Percentiles rank a stretch among this genome's conserved stretches.
These are phyloP conservation scores for Ophion costatus DNA, from an alignment of 2,888 invertebrate species.

Conservation along the genomic window DNA sequence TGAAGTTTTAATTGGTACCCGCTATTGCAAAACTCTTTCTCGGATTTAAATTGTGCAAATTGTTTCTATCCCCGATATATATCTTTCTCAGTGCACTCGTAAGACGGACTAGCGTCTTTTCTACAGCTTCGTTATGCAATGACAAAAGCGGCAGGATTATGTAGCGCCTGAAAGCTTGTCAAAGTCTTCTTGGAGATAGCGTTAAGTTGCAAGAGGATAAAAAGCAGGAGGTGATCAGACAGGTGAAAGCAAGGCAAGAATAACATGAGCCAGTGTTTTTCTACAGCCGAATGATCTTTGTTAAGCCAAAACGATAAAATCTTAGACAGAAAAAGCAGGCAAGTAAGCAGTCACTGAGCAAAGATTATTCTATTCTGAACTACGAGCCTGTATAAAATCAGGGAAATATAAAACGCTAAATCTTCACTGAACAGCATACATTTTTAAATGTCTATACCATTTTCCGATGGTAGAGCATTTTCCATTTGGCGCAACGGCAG, in stretches of 20 bases:
- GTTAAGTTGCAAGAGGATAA: background rate
- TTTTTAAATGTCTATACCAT: no score
- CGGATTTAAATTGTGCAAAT: constrained; percentile 36
- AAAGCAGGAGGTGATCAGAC: background rate
- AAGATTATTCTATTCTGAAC: no score
- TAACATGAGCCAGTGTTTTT: background rate
- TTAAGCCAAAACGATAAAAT: no score
- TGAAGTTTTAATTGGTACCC: constrained; percentile 54
- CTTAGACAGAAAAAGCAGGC: no score
- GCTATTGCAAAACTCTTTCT: constrained; percentile 31
- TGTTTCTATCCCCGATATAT: constrained; percentile 18
- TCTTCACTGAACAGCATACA: no score
- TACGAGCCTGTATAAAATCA: no score
- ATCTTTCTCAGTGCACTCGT: background rate
- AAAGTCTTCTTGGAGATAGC: background rate
- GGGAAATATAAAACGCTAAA: no score
- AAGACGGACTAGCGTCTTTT: constrained; percentile 25
- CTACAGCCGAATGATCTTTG: no score
- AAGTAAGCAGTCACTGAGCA: no score
- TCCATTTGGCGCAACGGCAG: no score
- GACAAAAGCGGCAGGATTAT: background rate
- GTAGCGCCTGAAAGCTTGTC: background rate
- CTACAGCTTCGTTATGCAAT: constrained; percentile 63
- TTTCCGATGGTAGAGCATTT: no score
- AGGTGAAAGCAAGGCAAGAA: background rate